phyloP scores from a whole-genome alignment of 2,113 vertebrate species.

The Athene noctua region DNA sequence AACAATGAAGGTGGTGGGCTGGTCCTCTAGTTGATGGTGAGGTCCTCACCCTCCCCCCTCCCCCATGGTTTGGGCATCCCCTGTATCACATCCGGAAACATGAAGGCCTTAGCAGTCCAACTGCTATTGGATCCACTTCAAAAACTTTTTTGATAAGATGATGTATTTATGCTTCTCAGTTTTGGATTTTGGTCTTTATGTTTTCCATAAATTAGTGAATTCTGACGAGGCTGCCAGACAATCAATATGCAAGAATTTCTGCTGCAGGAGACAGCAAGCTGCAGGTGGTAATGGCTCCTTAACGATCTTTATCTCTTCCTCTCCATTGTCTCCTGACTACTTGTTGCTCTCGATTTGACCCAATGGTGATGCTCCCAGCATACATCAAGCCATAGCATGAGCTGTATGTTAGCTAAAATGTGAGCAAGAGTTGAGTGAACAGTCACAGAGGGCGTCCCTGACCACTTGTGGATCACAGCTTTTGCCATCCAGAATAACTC shows the following conservation, averaged over 20 bases:
- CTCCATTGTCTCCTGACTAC: not conserved
- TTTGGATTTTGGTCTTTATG: not conserved
- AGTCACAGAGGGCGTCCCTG: not conserved
- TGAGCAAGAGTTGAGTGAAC: not conserved
- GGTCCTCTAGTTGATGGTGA: not conserved
- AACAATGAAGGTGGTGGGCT: rapidly evolving
- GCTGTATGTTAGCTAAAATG: not conserved
- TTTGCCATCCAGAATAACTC: not conserved
- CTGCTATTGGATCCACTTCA: not conserved
- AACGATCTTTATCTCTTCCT: not conserved
- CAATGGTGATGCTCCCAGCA: not conserved
- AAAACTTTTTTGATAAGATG: not conserved
- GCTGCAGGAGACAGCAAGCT: not conserved
- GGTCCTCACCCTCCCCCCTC: not conserved
- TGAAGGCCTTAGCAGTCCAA: not conserved
- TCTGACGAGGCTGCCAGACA: not conserved
- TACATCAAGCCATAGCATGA: not conserved
- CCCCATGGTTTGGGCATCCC: not conserved
- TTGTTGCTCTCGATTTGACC: not conserved
- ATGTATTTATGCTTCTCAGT: not conserved
- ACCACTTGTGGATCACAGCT: not conserved
- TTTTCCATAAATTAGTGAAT: not conserved
- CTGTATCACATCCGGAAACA: not conserved
- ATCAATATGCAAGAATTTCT: not conserved
- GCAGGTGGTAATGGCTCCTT: not conserved